A percentile compares a stretch with the other conserved stretches of the same genome.
Conservation (phyloP, 2,113 vertebrate genomes). For the Ammospiza nelsoni region DNA sequence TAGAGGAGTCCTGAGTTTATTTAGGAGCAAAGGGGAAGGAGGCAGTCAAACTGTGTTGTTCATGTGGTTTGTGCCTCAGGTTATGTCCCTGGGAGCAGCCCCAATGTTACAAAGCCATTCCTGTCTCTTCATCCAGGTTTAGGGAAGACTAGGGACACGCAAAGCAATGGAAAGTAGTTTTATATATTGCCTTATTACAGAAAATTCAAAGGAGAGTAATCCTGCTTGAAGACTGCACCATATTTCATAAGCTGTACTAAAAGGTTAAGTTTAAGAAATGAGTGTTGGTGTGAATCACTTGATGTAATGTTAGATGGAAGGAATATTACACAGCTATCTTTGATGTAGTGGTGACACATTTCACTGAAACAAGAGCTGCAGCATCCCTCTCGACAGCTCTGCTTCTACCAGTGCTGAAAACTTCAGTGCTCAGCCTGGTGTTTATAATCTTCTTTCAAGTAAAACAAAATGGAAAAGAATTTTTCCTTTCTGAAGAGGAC, state of each 20-base stretch:
- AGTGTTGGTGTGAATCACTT: not conserved
- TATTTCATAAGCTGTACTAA: not conserved
- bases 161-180: not conserved
- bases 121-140: not conserved
- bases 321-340: not conserved
- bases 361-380: not conserved
- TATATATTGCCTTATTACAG: not conserved
- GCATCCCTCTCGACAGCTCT: not conserved
- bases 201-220: not conserved
- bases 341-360: not conserved
- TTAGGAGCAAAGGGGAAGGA: not conserved
- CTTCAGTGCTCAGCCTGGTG: not conserved
- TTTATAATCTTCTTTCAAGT: not conserved
- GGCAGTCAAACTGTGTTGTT: not conserved
- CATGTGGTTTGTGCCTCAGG: not conserved
- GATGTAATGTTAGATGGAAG: not conserved
- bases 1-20: not conserved
- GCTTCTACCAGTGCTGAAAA: not conserved
- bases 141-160: not conserved
- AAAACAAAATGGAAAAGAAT: not conserved
- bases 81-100: not conserved
- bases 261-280: not conserved
- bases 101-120: not conserved
- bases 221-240: not conserved
- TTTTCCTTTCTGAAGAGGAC: not conserved